Evolutionary conservation across 2,113 vertebrate genomes (phyloP).

Genomic region (Solea solea): DNA sequence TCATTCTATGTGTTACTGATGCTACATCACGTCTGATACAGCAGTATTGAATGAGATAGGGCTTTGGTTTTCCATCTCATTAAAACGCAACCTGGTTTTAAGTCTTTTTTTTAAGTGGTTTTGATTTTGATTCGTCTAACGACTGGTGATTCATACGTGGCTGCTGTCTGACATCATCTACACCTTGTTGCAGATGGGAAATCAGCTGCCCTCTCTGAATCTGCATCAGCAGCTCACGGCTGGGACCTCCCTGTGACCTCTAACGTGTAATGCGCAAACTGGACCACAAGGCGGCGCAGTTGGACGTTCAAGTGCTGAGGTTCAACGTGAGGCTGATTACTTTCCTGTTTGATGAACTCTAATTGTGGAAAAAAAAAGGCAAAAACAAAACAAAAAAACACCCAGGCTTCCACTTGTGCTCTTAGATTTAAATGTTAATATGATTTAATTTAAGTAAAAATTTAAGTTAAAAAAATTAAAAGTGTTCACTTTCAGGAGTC

Average conservation of each 20-base stretch:
- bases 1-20: neutral
- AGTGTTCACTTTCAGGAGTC: no score
- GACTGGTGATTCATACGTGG: neutral
- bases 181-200: slow-evolving; percentile 23
- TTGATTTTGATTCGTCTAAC: neutral
- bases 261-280: neutral
- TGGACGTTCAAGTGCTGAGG: neutral
- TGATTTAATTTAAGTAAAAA: neutral
- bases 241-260: slow-evolving; percentile 61
- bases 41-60: neutral
- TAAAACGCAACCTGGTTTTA: neutral
- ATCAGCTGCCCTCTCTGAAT: slow-evolving; percentile 1
- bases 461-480: no score
- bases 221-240: slow-evolving; percentile 36
- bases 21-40: neutral
- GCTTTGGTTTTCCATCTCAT: neutral
- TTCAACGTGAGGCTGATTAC: slow-evolving; percentile 6
- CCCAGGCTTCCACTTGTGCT: neutral
- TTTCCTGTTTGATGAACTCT: neutral
- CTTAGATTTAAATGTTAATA: neutral
- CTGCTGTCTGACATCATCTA: neutral
- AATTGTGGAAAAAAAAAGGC: neutral
- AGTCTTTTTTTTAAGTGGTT: neutral
- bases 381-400: neutral
- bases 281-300: slow-evolving; percentile 69